phyloP scores from a whole-genome alignment of 2,797 vertebrate species.

The Luscinia luscinia region DNA sequence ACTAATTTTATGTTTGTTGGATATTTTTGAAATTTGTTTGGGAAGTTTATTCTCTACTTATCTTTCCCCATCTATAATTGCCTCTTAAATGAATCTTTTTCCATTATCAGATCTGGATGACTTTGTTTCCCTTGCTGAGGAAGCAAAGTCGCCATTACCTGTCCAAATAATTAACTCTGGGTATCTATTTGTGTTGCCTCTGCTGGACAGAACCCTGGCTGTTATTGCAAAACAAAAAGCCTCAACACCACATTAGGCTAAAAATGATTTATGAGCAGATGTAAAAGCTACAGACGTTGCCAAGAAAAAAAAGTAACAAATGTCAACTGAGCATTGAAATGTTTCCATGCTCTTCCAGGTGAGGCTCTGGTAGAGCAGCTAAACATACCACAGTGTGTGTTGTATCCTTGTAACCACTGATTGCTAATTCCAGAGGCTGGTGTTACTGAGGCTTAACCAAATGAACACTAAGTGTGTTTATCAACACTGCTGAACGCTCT shows the following conservation, averaged over 20 bases:
- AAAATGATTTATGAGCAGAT: neutral
- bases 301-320: neutral
- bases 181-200: neutral
- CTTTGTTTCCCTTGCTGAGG: neutral
- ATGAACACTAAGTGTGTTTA: neutral
- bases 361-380: neutral
- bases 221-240: neutral
- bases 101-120: neutral
- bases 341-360: neutral
- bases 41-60: neutral
- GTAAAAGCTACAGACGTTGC: neutral
- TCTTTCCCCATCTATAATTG: neutral
- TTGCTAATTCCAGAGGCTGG: neutral
- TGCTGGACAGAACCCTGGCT: neutral
- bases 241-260: neutral
- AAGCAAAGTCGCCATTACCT: neutral
- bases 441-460: slow-evolving; percentile 18
- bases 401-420: neutral
- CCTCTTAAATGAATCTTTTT: neutral
- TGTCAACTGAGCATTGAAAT: neutral
- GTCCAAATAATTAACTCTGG: neutral
- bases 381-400: neutral
- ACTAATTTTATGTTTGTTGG: neutral
- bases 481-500: neutral
- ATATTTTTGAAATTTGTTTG: neutral